phyloP scores from a whole-genome alignment of 2,797 vertebrate genomes.

The Poecile montanus region DNA sequence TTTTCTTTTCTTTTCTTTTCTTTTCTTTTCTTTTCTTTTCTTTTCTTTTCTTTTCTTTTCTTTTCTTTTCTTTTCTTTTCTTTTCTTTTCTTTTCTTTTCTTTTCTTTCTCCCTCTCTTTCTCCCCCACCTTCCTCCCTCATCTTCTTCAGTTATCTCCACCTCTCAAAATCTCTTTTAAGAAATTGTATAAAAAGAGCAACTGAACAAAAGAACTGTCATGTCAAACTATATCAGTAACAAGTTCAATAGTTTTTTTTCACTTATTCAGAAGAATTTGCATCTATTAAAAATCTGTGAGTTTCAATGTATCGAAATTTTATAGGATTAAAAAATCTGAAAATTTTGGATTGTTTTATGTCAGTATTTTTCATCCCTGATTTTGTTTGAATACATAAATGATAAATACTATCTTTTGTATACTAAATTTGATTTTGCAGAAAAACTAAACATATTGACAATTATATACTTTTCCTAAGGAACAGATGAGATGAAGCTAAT shows the following conservation, averaged over 20 bases:
- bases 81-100: too few relatives aligned
- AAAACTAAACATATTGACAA: not conserved
- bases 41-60: not conserved
- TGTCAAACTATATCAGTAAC: not conserved
- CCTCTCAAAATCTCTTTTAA: not conserved
- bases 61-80: not conserved
- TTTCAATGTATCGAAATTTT: not conserved
- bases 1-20: not conserved
- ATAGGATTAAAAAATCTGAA: not conserved
- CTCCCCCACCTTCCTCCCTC: not conserved
- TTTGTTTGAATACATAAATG: constrained; percentile 24
- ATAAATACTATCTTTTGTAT: not conserved
- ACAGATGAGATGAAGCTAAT: not conserved
- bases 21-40: not conserved
- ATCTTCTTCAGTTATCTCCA: not conserved
- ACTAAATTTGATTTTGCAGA: not conserved
- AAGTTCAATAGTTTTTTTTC: not conserved
- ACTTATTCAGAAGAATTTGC: not conserved
- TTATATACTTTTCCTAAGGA: not conserved
- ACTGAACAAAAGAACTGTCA: not conserved
- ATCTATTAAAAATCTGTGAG: not conserved
- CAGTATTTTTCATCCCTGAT: not conserved
- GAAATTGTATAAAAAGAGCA: not conserved
- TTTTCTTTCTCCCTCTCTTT: not conserved
- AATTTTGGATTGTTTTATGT: not conserved